Percentiles rank a stretch among this genome's conserved stretches.
Conservation (phyloP, 2,113 vertebrate species). For the Ursus arctos region DNA sequence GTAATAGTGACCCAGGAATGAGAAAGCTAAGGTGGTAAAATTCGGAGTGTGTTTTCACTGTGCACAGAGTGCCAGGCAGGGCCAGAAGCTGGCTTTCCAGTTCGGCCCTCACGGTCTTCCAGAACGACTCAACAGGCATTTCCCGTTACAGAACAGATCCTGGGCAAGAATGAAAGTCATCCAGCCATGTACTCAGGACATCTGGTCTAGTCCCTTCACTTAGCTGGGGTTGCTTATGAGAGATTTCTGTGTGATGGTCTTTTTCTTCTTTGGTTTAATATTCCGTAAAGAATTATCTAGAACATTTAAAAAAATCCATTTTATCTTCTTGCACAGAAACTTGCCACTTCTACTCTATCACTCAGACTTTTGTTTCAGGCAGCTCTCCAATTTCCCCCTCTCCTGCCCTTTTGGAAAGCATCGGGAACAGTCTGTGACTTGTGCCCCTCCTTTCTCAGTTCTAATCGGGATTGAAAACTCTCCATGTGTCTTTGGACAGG, state of each 20-base stretch:
- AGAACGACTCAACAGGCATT: background rate
- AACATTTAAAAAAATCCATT: background rate
- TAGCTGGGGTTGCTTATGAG: background rate
- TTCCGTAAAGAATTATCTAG: background rate
- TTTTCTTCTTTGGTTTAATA: background rate
- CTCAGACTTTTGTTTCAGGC: fast-evolving
- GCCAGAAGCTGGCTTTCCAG: fast-evolving
- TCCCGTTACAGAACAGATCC: fast-evolving
- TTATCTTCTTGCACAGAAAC: background rate
- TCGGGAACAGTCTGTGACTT: background rate
- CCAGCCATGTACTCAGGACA: background rate
- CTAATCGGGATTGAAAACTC: background rate
- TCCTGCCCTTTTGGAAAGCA: background rate
- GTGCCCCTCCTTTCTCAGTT: background rate
- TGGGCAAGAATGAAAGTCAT: too few relatives aligned
- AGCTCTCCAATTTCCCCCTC: background rate
- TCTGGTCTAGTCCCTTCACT: background rate
- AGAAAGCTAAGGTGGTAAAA: background rate
- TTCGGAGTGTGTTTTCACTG: background rate
- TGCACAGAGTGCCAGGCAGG: fast-evolving
- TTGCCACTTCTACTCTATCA: background rate
- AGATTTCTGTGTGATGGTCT: background rate
- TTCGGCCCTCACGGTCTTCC: fast-evolving
- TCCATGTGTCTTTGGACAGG: fast-evolving
- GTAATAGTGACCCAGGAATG: background rate